Evolutionary conservation across 1,140 invertebrate genomes (phyloP), one percentile per base, ranked within the genome.

Genomic region (Euglossa dilemma): DNA sequence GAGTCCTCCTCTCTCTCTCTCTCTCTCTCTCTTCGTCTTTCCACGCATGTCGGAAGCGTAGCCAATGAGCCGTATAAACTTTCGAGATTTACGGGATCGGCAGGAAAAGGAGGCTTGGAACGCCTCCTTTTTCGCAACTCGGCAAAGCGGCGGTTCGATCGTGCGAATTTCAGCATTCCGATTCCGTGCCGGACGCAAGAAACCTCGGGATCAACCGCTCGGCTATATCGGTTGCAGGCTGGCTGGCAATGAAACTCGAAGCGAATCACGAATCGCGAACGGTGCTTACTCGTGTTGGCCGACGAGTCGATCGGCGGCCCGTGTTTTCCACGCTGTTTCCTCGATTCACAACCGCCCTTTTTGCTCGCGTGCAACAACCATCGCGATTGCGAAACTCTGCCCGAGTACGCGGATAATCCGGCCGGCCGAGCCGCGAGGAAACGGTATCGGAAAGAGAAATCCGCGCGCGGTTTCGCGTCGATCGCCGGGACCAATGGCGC

Each of bases 371-470:
- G 12, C 28, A 50, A n/a, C 18, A 12, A 61, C 18, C 43, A 45
- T 70, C 52, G 11, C 7, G n/a, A 64, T 80, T 80, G 36, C 78
- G 57, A 80, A 80, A 80, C 57, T 4, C 8, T 12, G 61, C 6
- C 23, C 23, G 7, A 7, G 25, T 18, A 20, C 25, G 11, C 64
- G 43, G 54, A 57, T 28, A 45, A 71, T 59, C 56, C 23, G 28
- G 56, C n/a, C 54, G 57, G 11, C 16, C 54, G 20, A 45, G 54
- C 25, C 52, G 12, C 71, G 52, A 57, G 80, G 25, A 75, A 75
- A 75, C 80, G 69, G 72, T 61, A 45, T 56, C 71, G 36, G 43
- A 18, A 64, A 74, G 79, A 75, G 79, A 81, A 81, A 81, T 75
- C 52, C 25, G 36, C 20, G 36, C 20, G 14, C 4, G 6, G 4